Conservation (phyloP, 1,140 invertebrate genomes). For the Globodera ellingtonae region DNA sequence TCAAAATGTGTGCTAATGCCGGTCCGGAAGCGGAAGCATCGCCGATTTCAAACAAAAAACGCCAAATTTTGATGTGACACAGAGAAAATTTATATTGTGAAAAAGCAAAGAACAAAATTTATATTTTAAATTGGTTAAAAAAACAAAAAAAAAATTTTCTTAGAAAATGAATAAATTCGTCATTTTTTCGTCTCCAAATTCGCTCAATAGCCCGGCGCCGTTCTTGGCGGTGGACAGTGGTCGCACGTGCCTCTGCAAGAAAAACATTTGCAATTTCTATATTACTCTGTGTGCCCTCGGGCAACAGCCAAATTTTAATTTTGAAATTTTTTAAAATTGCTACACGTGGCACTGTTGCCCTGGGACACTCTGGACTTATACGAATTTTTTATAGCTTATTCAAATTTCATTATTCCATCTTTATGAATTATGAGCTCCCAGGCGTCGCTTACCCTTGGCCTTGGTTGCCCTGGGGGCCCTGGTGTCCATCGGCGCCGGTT, state of each 20-base stretch:
- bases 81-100: no score
- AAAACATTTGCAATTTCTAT: neutral
- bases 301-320: neutral
- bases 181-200: neutral
- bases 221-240: conserved; percentile 24
- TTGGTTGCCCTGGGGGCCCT: conserved; percentile 25
- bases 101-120: no score
- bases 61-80: no score
- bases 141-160: no score
- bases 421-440: no score
- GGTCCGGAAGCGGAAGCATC: no score
- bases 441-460: neutral
- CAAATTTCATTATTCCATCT: neutral
- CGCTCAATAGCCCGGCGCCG: conserved; percentile 20
- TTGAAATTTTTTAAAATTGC: neutral
- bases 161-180: neutral
- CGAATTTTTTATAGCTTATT: neutral
- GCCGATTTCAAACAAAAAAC: no score
- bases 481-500: conserved; percentile 1
- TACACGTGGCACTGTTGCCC: no score
- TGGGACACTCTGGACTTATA: no score
- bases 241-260: conserved; percentile 22
- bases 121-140: no score
- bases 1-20: no score
- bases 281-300: no score